These are phyloP conservation scores for Camptogramma bilineatum DNA, from an alignment of 2,888 invertebrate genomes.

Conservation along the genomic window DNA sequence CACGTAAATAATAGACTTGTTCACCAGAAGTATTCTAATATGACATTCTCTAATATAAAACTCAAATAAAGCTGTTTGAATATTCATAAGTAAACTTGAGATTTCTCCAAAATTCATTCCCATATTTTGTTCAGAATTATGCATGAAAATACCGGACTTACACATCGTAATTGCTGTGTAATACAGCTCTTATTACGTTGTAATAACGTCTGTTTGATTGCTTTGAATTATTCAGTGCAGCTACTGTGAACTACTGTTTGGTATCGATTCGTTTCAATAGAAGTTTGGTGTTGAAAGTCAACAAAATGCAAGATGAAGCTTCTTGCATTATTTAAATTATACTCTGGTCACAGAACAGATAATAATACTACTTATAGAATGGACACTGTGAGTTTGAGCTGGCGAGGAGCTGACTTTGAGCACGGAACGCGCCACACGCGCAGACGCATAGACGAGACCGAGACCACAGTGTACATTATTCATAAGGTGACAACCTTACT, in stretches of 20 bases:
- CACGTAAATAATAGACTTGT: conserved; percentile 18
- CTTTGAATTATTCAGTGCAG: conserved; percentile 48
- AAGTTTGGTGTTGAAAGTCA: conserved; percentile 14
- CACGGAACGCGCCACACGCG: too few relatives aligned
- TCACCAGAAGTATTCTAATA: conserved; percentile 16
- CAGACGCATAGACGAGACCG: too few relatives aligned
- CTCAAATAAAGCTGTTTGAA: conserved; percentile 31
- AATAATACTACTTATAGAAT: too few relatives aligned
- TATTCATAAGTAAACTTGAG: conserved; percentile 39
- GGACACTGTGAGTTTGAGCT: too few relatives aligned
- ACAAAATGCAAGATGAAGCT: not conserved
- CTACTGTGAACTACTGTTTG: conserved; percentile 68
- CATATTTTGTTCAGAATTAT: conserved; percentile 47
- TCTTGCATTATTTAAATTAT: too few relatives aligned
- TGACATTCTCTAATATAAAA: conserved; percentile 25
- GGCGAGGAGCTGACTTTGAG: too few relatives aligned
- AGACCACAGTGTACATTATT: too few relatives aligned
- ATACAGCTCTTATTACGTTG: conserved; percentile 27
- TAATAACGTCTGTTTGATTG: conserved; percentile 21
- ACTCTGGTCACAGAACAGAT: not conserved
- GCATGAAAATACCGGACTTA: conserved; percentile 35
- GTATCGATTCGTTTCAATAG: conserved; percentile 42
- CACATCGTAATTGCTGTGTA: conserved; percentile 26
- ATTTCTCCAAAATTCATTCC: conserved; percentile 44
- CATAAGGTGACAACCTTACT: too few relatives aligned